Evolutionary conservation across 2,888 invertebrate species (phyloP).

Genomic region (Drosophila prolongata): DNA sequence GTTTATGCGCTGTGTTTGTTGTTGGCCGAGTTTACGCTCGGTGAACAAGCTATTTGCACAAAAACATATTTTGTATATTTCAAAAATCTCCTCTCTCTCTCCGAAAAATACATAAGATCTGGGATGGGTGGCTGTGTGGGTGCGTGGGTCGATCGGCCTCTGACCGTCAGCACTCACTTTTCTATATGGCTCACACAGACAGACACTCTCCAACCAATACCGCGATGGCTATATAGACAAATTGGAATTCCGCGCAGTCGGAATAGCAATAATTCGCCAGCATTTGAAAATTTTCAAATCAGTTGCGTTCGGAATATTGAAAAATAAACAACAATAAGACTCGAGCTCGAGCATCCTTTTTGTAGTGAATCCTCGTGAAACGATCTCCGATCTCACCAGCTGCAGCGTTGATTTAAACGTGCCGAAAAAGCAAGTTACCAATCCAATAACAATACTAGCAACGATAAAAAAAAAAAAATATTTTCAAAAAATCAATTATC

Average conservation of each 20-base stretch:
- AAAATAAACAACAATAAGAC: conserved; percentile 83
- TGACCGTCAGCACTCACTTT: conserved; percentile 68
- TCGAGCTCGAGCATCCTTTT: conserved; percentile 67
- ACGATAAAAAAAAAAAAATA: conserved; percentile 11
- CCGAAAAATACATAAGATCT: conserved; percentile 13
- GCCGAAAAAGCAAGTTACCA: conserved; percentile 75
- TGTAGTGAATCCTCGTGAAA: conserved; percentile 73
- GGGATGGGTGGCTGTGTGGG: conserved; percentile 25
- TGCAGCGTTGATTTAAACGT: conserved; percentile 70
- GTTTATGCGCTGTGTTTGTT: conserved; percentile 62
- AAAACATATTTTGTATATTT: conserved; percentile 56
- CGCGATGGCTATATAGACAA: conserved; percentile 61
- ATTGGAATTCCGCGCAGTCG: conserved; percentile 78
- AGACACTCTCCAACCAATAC: conserved; percentile 40
- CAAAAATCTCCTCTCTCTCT: conserved; percentile 33
- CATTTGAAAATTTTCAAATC: conserved; percentile 81
- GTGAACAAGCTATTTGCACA: conserved; percentile 74
- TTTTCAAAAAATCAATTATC: neutral
- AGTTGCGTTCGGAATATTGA: conserved; percentile 85
- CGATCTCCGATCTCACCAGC: conserved; percentile 74
- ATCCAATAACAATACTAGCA: conserved; percentile 31
- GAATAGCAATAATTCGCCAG: conserved; percentile 81
- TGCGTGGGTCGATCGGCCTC: conserved; percentile 80
- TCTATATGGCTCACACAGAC: conserved; percentile 48
- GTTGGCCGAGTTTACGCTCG: conserved; percentile 60